These are phyloP conservation scores for Leistus spinibarbis DNA, from an alignment of 2,888 invertebrate species.

Conservation along the genomic window DNA sequence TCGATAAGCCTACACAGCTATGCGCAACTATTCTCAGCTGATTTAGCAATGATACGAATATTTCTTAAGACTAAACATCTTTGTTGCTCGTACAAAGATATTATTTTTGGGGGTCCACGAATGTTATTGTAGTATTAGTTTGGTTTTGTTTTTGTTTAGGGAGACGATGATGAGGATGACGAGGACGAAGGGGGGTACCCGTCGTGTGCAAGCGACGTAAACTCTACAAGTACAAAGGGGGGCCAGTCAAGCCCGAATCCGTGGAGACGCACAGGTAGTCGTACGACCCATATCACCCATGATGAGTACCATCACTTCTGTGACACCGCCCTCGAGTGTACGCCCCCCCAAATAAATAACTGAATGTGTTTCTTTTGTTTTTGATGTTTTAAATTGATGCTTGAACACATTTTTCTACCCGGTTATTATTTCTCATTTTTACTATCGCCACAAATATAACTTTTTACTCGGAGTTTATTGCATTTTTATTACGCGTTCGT, in stretches of 20 bases:
- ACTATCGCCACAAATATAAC: not conserved
- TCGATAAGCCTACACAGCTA: no score
- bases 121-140: no score
- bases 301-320: slow-evolving; percentile 82
- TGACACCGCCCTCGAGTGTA: slow-evolving; percentile 82
- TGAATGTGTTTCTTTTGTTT: slow-evolving; percentile 7
- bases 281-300: slow-evolving; percentile 63
- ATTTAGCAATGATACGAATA: no score
- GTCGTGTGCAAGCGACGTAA: slow-evolving; percentile 48
- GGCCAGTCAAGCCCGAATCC: slow-evolving; percentile 51
- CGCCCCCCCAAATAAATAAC: slow-evolving; percentile 46
- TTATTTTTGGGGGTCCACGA: no score
- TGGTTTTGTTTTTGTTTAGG: slow-evolving; percentile 3
- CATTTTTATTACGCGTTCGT: slow-evolving; percentile 1
- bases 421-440: not conserved
- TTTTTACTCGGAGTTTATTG: not conserved
- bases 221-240: slow-evolving; percentile 15
- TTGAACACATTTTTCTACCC: not conserved
- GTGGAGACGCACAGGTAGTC: slow-evolving; percentile 55
- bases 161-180: slow-evolving; percentile 58
- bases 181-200: slow-evolving; percentile 47
- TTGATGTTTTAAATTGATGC: slow-evolving; percentile 8
- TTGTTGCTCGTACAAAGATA: no score
- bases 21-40: no score
- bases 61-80: no score